phyloP scores from a whole-genome alignment of 2,113 vertebrate species.

The Pyrgilauda ruficollis region DNA sequence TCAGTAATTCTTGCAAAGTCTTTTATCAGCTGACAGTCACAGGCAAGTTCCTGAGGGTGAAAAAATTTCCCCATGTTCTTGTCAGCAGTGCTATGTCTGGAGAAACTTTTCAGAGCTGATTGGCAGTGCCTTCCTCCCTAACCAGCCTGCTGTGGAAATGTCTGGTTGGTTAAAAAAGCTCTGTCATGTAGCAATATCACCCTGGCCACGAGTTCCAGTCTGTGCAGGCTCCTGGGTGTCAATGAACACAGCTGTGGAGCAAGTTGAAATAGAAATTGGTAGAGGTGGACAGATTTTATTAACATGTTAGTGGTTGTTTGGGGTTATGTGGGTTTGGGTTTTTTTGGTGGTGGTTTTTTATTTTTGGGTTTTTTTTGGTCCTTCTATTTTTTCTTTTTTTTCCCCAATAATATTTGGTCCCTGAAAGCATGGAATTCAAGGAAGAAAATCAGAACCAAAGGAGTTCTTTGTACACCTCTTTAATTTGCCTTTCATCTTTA shows the following conservation, averaged over 20 bases:
- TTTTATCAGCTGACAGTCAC: conserved; percentile 3
- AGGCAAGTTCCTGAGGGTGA: background rate
- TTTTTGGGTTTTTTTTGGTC: too few relatives aligned
- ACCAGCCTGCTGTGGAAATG: background rate
- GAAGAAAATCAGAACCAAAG: background rate
- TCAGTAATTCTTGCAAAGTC: background rate
- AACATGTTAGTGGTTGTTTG: background rate
- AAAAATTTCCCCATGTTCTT: background rate
- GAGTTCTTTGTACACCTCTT: background rate
- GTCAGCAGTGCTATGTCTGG: background rate
- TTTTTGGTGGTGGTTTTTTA: background rate
- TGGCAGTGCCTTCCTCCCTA: background rate
- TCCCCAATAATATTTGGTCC: fast-evolving
- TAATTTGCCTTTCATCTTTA: background rate
- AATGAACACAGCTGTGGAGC: background rate
- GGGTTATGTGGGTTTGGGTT: background rate
- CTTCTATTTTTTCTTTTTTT: fast-evolving
- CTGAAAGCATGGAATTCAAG: background rate
- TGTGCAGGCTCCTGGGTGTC: background rate
- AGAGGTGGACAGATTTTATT: background rate
- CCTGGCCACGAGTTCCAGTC: background rate
- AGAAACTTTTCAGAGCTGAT: background rate
- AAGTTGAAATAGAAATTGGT: background rate
- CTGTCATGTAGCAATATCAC: background rate
- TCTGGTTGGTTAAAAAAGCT: background rate